phyloP scores from a whole-genome alignment of 2,888 invertebrate genomes.

The Strigamia maritima region DNA sequence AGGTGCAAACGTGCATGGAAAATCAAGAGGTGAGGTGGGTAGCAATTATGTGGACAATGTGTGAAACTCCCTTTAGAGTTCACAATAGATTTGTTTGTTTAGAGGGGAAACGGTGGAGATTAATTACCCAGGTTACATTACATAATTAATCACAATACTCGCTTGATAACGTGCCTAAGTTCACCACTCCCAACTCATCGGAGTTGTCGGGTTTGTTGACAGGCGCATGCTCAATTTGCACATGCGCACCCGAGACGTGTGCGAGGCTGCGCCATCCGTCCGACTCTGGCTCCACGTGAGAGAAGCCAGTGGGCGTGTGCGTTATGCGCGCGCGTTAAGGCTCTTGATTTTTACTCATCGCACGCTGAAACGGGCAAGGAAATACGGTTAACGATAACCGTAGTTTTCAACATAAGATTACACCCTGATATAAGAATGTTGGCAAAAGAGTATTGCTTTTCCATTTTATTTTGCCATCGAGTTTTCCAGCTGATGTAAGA shows the following conservation, averaged over 20 bases:
- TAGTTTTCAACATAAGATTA: neutral
- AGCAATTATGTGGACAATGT: constrained; percentile 28
- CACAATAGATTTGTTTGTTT: constrained; percentile 20
- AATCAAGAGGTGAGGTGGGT: neutral
- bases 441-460: neutral
- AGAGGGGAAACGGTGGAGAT: neutral
- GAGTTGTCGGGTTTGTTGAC: constrained; percentile 34
- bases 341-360: constrained; percentile 6
- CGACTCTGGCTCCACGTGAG: constrained; percentile 21
- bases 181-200: neutral
- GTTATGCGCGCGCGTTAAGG: constrained; percentile 31
- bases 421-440: neutral
- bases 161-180: neutral
- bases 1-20: neutral
- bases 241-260: neutral
- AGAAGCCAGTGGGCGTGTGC: constrained; percentile 27
- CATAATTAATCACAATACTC: constrained; percentile 20
- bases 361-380: neutral
- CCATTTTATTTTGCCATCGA: neutral
- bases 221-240: constrained; percentile 8
- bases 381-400: neutral
- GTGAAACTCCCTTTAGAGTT: neutral
- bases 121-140: constrained; percentile 8
- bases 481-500: neutral
- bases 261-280: constrained; percentile 11